A percentile compares a stretch with the other conserved stretches of the same genome.
Evolutionary conservation across 2,888 invertebrate species (phyloP).

Genomic region (Eurois occulta): DNA sequence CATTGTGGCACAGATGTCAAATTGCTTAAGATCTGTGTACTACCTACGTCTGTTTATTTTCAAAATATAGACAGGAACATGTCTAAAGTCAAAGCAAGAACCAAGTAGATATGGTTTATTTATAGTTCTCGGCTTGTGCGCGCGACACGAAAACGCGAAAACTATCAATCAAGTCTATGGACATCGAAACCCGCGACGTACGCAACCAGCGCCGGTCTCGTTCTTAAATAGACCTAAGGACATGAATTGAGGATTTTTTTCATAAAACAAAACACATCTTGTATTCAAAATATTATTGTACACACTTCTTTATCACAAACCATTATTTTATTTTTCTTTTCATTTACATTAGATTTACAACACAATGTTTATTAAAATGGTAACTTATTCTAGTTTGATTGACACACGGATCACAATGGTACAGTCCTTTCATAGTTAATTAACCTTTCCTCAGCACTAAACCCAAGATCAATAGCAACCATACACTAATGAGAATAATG

Average conservation of each 20-base stretch:
- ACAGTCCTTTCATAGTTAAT: neutral
- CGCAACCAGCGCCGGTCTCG: neutral
- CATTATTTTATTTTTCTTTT: slow-evolving; percentile 22
- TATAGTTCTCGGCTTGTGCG: too few species aligned
- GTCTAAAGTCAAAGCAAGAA: too few species aligned
- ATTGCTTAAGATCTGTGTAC: too few species aligned
- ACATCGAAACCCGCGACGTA: neutral
- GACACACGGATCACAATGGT: slow-evolving; percentile 11
- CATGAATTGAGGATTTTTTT: slow-evolving; percentile 4
- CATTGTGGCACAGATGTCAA: too few species aligned
- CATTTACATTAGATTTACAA: slow-evolving; percentile 37
- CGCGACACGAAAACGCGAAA: too few species aligned
- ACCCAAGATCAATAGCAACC: neutral
- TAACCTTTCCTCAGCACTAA: neutral
- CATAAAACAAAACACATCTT: slow-evolving; percentile 28
- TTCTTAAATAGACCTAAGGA: neutral
- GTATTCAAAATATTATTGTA: slow-evolving; percentile 62
- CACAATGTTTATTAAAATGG: slow-evolving; percentile 43
- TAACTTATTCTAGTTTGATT: slow-evolving; percentile 50
- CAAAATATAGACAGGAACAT: too few species aligned
- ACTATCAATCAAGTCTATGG: neutral
- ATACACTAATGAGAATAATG: neutral
- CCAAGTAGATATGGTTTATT: too few species aligned
- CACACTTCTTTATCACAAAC: slow-evolving; percentile 62
- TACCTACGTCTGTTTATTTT: too few species aligned